These are phyloP conservation scores for Erebia palarica DNA, from an alignment of 2,888 invertebrate genomes.

Conservation along the genomic window DNA sequence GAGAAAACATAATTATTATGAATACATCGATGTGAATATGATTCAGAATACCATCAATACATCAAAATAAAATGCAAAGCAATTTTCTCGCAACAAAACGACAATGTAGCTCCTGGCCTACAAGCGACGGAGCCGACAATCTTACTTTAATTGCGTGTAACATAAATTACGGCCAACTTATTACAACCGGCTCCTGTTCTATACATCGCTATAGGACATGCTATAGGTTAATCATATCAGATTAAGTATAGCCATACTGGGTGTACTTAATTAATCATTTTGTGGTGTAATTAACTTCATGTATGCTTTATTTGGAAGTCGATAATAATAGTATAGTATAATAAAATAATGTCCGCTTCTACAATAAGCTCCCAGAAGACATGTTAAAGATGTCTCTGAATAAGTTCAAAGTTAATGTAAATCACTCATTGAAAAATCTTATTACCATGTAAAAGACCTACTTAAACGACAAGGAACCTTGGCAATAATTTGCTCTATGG, in stretches of 20 bases:
- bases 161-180: constrained; percentile 80
- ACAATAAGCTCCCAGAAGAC: no score
- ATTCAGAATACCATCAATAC: background rate
- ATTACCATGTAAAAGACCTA: no score
- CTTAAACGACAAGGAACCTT: no score
- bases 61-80: constrained; percentile 21
- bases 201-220: constrained; percentile 51
- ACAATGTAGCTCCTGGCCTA: constrained; percentile 35
- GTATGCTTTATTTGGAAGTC: constrained; percentile 10
- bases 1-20: no score
- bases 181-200: constrained; percentile 77
- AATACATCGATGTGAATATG: background rate
- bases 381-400: no score
- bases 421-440: no score
- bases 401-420: no score
- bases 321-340: background rate
- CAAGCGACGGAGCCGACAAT: constrained; percentile 60
- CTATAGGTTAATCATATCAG: constrained; percentile 16
- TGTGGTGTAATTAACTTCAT: background rate
- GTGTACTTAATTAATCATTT: constrained; percentile 17
- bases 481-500: no score
- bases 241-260: constrained; percentile 12
- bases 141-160: constrained; percentile 81
- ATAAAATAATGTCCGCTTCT: no score
- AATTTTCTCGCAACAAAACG: constrained; percentile 28